Percentiles rank a stretch among this genome's conserved stretches.
These are phyloP conservation scores for Pinna nobilis DNA, from an alignment of 1,140 invertebrate species.

Conservation along the genomic window DNA sequence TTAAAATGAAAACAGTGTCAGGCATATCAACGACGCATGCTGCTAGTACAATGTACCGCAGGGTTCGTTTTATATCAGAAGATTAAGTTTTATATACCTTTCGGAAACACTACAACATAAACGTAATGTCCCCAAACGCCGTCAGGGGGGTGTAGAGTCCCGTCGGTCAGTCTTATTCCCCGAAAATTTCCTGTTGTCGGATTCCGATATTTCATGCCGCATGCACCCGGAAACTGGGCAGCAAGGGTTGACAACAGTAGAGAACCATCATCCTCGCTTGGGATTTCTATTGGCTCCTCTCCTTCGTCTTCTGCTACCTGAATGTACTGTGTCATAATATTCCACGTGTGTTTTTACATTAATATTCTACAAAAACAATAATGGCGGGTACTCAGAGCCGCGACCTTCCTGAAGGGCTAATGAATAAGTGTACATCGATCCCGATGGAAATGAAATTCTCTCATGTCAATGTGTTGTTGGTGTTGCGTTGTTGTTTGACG, in stretches of 20 bases:
- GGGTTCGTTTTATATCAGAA: not conserved
- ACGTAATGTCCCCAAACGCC: slow-evolving; percentile 89
- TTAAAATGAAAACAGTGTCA: too few relatives aligned
- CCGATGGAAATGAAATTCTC: too few relatives aligned
- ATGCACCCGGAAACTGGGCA: slow-evolving; percentile 93
- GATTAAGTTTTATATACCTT: slow-evolving; percentile 77
- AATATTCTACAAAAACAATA: slow-evolving; percentile 8
- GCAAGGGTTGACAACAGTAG: slow-evolving; percentile 88
- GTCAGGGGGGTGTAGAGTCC: slow-evolving; percentile 85
- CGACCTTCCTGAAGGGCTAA: not conserved
- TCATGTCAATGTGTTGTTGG: too few relatives aligned
- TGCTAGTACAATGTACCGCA: not conserved
- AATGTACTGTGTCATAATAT: slow-evolving; percentile 54
- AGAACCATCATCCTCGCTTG: slow-evolving; percentile 85
- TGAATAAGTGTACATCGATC: not conserved
- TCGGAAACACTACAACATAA: slow-evolving; percentile 97
- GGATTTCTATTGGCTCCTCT: slow-evolving; percentile 93
- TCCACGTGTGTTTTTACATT: not conserved
- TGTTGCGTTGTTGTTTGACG: too few relatives aligned
- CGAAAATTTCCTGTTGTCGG: slow-evolving; percentile 83
- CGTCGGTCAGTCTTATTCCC: slow-evolving; percentile 89
- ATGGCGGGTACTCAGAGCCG: not conserved
- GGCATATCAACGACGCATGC: too few relatives aligned
- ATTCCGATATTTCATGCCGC: slow-evolving; percentile 89
- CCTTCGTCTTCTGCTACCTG: slow-evolving; percentile 86